Evolutionary conservation across 2,797 vertebrate species (phyloP), one percentile per base, ranked within the genome.

Genomic region (Enteromius treurensis): DNA sequence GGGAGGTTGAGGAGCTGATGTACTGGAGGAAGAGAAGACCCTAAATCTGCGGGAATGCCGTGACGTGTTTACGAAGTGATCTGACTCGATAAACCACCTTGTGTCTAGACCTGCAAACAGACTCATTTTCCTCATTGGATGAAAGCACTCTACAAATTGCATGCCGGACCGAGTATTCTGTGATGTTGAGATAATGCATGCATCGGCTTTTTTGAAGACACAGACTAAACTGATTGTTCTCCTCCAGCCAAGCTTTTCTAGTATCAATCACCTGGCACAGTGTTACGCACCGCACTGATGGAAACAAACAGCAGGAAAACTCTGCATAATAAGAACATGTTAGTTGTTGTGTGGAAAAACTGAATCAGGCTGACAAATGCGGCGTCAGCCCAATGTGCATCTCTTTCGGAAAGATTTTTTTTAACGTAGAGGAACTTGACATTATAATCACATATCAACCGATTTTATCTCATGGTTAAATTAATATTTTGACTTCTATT

Each of bases 131-230:
- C 87, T 40, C 64, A 86, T 67, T 74, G 79, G 76, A 84, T 53
- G 80, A 88, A 86, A 87, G 82, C 83, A 80, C 86, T 89, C 71
- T 89, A 77, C 84, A 80, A 86, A 77, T 82, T 80, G 82, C 47
- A 47, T 40, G 45, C 69, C 49, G 73, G 68, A 74, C 73, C 5
- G 53, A 76, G 76, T 47, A 65, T 86, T 79, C 85, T 65, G 78
- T 88, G 89, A 87, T 89, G 86, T 32, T 51, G 82, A 87, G 88
- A 88, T 90, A 88, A 81, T 40, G 1, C 60, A 80, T 60, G 77
- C 74, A 51, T 88, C 62, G 60, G 68, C 47, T 83, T 49, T 81
- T 83, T 68, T 78, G 34, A 83, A 81, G 40, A 81, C 45, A 69
- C 19, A 67, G 58, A 85, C 37, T 23, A 60, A 80, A 86, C 83